Conservation (phyloP, 2,888 invertebrate genomes). For the Laspeyria flexula region DNA sequence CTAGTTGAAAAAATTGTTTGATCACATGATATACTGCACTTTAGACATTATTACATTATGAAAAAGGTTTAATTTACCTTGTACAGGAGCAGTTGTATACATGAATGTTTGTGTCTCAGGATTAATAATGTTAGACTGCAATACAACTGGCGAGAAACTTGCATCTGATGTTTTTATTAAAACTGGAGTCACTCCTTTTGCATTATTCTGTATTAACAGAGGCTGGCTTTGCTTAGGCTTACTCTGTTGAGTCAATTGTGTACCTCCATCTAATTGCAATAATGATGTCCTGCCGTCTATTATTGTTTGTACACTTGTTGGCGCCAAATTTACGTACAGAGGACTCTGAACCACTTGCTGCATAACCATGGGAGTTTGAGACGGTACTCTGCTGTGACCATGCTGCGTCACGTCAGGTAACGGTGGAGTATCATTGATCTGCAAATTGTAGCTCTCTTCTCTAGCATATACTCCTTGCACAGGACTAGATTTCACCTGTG, state of each 20-base stretch:
- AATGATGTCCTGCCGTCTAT: constrained; percentile 63
- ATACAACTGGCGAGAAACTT: constrained; percentile 86
- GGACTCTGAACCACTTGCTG: constrained; percentile 78
- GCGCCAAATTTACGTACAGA: constrained; percentile 73
- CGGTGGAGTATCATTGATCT: constrained; percentile 52
- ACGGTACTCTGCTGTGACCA: constrained; percentile 52
- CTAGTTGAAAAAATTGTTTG: not conserved
- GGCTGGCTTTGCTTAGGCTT: constrained; percentile 64
- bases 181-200: constrained; percentile 70
- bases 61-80: constrained; percentile 57
- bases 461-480: constrained; percentile 62
- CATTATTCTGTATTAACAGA: constrained; percentile 70
- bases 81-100: constrained; percentile 79
- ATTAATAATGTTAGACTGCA: constrained; percentile 88
- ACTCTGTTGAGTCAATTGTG: constrained; percentile 56
- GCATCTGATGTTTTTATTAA: constrained; percentile 75
- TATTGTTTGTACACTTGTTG: constrained; percentile 66
- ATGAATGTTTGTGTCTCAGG: constrained; percentile 79
- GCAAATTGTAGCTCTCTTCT: constrained; percentile 68
- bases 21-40: not conserved
- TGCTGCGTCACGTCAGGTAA: constrained; percentile 69
- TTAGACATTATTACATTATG: not conserved
- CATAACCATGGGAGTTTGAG: constrained; percentile 71
- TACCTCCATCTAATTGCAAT: constrained; percentile 62
- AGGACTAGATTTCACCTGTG: constrained; percentile 64